Base-by-base conservation (phyloP, 2,113 vertebrate genomes). In the Rhinogobius similis region DNA sequence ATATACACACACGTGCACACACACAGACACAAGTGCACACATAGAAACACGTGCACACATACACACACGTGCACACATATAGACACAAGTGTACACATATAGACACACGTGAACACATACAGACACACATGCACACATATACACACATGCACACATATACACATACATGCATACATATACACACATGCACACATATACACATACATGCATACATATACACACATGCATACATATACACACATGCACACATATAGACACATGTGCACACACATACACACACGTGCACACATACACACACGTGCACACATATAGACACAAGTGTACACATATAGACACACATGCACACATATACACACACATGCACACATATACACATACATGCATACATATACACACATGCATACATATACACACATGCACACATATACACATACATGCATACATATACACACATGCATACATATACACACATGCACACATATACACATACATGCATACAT, bases 361-460 rank as follows among this genome's bases (percentile, higher is more conserved):
- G 23, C 56, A 59, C 63, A 50, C 56, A 12, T 46, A 46, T 44
- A 62, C 21, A 39, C 52, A n/a, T n/a, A n/a, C n/a, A n/a, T n/a
- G n/a, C n/a, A n/a, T n/a, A 27, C 77, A 32, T 56, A 41, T 10
- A 52, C 39, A 16, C 27, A 27, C 56, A 59, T 56, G 50, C 56
- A 12, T 46, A 46, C 53, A 62, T 16, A 39, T 39, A 70, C 73
- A 27, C 77, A 32, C 62, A 41, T 10, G 46, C 39, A 16, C 27
- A 27, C 56, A 59, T 56, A 50, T 48, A 12, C 55, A 46, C 53
- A 62, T 16, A 39, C 52, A n/a, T n/a, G n/a, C n/a, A n/a, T n/a
- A n/a, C n/a, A n/a, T n/a, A n/a, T n/a, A n/a, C n/a, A n/a, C 73
- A 90, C 84, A 75, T 78, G 68, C 73, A 27, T 77, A 32, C 62